Evolutionary conservation across 2,113 vertebrate genomes (phyloP).

Genomic region (Eulemur rufifrons): DNA sequence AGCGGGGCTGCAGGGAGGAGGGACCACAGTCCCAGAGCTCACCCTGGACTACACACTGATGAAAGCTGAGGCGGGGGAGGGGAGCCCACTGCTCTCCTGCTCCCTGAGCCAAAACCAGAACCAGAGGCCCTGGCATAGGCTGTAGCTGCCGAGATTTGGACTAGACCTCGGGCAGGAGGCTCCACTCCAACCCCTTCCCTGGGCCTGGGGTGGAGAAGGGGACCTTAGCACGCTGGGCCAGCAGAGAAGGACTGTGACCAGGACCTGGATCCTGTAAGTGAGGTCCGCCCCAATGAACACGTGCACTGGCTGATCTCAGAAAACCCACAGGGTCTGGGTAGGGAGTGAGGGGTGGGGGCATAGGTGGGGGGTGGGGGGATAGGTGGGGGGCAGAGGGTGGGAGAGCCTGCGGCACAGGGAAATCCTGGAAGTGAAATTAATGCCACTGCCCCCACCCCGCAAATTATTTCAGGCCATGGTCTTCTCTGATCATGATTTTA

Average conservation of each 20-base stretch:
- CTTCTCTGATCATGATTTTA: neutral
- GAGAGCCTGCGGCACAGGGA: too few species aligned
- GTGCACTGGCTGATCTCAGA: neutral
- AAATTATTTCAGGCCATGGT: neutral
- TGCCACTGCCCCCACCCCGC: too few species aligned
- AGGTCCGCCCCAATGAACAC: neutral
- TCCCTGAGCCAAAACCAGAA: neutral
- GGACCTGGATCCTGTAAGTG: neutral
- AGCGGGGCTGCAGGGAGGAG: neutral
- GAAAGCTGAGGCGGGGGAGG: neutral
- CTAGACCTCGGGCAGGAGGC: neutral
- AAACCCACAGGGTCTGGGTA: rapidly evolving
- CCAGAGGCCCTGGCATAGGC: neutral
- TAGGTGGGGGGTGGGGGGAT: too few species aligned
- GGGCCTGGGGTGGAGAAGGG: too few species aligned
- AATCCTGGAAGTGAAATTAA: neutral
- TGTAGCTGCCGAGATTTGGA: too few species aligned
- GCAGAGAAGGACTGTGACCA: too few species aligned
- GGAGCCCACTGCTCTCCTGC: too few species aligned
- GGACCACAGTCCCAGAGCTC: neutral
- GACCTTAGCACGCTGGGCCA: too few species aligned
- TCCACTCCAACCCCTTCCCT: too few species aligned
- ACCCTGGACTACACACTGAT: neutral
- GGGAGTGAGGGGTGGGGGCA: too few species aligned
- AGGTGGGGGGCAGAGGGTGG: too few species aligned